A percentile compares a stretch with the other conserved stretches of the same genome.
Conservation (phyloP, 2,888 invertebrate species). For the Bellardia pandia region DNA sequence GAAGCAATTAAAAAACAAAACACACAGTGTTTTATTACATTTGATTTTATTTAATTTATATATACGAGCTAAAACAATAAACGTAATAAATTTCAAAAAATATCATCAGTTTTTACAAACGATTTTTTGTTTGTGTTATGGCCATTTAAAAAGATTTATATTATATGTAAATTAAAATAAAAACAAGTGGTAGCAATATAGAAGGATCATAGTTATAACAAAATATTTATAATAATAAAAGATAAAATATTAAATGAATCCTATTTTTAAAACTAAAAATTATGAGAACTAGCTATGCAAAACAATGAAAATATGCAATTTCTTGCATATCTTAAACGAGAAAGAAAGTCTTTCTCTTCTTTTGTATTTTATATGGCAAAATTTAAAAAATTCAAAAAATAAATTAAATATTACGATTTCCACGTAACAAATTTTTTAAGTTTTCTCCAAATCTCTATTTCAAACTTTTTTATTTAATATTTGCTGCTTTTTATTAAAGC, state of each 20-base stretch:
- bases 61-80: conserved; percentile 6
- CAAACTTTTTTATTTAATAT: no score
- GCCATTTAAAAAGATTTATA: neutral
- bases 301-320: no score
- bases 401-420: no score
- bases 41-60: conserved; percentile 5
- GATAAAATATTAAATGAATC: no score
- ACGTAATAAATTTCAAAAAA: conserved; percentile 18
- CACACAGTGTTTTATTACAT: neutral
- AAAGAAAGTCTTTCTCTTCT: no score
- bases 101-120: neutral
- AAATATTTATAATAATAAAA: neutral
- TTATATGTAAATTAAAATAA: neutral
- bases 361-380: no score
- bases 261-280: no score
- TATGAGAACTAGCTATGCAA: no score
- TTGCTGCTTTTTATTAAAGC: neutral
- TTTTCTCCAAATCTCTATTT: no score
- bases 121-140: neutral
- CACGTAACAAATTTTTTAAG: no score
- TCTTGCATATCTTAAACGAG: no score
- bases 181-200: neutral
- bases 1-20: conserved; percentile 19
- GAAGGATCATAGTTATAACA: neutral
- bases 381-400: no score